Conservation (phyloP, 2,797 vertebrate genomes). For the Dromococcyx pavoninus region DNA sequence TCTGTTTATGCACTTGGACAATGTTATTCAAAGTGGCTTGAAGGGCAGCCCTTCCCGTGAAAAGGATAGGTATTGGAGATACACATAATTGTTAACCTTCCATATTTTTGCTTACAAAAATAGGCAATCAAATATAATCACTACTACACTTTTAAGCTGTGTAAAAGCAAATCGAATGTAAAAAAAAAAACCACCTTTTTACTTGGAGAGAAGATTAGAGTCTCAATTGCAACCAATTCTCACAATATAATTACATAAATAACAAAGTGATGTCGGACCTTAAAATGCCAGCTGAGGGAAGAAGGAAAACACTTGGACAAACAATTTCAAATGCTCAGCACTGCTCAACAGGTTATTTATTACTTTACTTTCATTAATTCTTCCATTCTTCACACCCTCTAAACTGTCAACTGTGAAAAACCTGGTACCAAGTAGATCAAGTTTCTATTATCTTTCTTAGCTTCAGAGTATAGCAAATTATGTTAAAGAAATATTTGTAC, state of each 20-base stretch:
- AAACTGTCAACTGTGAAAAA: background rate
- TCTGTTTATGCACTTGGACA: background rate
- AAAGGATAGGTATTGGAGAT: rapidly evolving
- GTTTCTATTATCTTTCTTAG: background rate
- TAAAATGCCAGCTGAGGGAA: background rate
- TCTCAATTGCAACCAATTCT: background rate
- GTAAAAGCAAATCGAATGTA: background rate
- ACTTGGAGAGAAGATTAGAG: background rate
- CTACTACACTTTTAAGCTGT: background rate
- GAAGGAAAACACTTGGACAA: background rate
- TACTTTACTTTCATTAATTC: background rate
- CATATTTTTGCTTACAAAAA: background rate
- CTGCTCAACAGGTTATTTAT: background rate
- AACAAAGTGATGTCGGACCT: background rate
- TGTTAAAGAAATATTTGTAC: background rate
- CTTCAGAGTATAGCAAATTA: background rate
- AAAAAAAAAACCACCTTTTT: background rate
- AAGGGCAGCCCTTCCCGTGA: background rate
- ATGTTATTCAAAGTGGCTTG: background rate
- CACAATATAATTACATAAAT: background rate
- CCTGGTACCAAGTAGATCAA: background rate
- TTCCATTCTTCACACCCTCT: background rate
- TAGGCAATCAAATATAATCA: background rate
- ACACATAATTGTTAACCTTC: background rate
- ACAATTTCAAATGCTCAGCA: background rate